Conservation (phyloP, 1,140 invertebrate genomes). For the Drosophila nebulosa region DNA sequence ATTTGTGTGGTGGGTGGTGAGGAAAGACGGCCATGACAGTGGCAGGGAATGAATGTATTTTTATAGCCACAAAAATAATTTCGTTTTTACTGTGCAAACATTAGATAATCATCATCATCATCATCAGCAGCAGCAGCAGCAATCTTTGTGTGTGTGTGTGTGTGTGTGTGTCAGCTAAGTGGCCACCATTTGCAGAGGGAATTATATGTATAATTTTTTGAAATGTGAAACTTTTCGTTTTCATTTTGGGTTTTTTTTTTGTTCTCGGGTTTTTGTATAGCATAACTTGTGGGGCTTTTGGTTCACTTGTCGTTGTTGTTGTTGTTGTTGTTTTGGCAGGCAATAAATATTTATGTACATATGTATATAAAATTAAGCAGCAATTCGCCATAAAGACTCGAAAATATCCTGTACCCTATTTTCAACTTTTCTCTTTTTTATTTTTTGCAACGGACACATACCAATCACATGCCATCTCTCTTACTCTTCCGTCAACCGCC, state of each 20-base stretch:
- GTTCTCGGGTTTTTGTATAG: slow-evolving; percentile 26
- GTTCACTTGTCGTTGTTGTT: not conserved
- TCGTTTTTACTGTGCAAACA: slow-evolving; percentile 71
- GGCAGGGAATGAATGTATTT: slow-evolving; percentile 43
- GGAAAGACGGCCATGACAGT: not conserved
- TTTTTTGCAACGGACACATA: too few relatives aligned
- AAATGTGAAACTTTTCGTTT: slow-evolving; percentile 51
- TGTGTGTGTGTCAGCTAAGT: slow-evolving; percentile 6
- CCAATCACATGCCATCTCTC: too few relatives aligned
- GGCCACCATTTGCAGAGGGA: slow-evolving; percentile 7
- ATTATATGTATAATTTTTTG: slow-evolving; percentile 32
- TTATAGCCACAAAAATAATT: slow-evolving; percentile 69
- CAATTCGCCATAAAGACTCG: too few relatives aligned
- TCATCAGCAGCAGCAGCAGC: not conserved
- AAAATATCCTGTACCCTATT: too few relatives aligned
- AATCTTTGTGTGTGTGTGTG: slow-evolving; percentile 21
- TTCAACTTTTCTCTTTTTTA: too few relatives aligned
- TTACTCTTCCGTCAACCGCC: too few relatives aligned
- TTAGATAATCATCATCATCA: slow-evolving; percentile 67
- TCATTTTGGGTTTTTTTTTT: slow-evolving; percentile 6
- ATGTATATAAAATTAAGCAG: not conserved
- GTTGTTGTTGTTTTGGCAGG: slow-evolving; percentile 2
- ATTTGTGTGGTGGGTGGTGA: not conserved
- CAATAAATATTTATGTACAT: slow-evolving; percentile 36
- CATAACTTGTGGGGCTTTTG: slow-evolving; percentile 28